phyloP scores from a whole-genome alignment of 2,797 vertebrate species.

The Anableps anableps region DNA sequence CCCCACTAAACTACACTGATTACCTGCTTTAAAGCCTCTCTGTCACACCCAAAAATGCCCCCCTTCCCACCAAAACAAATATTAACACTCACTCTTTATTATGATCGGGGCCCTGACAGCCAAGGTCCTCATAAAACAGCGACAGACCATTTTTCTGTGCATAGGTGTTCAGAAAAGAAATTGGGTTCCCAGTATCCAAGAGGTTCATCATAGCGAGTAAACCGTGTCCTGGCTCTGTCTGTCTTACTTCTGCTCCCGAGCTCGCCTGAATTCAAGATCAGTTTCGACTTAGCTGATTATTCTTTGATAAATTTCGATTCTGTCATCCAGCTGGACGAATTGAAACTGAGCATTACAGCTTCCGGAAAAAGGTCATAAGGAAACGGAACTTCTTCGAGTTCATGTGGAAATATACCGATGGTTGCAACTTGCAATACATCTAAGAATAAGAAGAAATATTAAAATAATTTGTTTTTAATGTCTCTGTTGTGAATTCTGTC shows the following conservation, averaged over 20 bases:
- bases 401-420: neutral
- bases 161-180: constrained; percentile 45
- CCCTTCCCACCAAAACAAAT: neutral
- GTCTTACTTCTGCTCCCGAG: rapidly evolving
- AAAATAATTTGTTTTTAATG: no score
- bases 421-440: no score
- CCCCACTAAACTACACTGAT: neutral
- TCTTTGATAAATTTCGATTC: constrained; percentile 24
- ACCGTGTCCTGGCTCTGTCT: neutral
- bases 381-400: neutral
- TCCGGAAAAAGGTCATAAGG: neutral
- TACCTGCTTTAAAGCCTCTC: neutral
- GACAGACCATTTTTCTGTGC: rapidly evolving
- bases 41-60: neutral
- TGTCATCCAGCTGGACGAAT: neutral
- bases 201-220: constrained; percentile 35
- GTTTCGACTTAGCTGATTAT: neutral
- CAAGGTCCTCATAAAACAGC: constrained; percentile 21
- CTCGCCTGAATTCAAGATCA: rapidly evolving
- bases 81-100: constrained; percentile 50
- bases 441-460: no score
- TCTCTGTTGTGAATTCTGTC: no score
- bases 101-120: constrained; percentile 47
- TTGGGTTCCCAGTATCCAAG: constrained; percentile 17
- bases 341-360: neutral